Conservation (phyloP, 2,113 vertebrate genomes). For the Heterotilapia buettikoferi region DNA sequence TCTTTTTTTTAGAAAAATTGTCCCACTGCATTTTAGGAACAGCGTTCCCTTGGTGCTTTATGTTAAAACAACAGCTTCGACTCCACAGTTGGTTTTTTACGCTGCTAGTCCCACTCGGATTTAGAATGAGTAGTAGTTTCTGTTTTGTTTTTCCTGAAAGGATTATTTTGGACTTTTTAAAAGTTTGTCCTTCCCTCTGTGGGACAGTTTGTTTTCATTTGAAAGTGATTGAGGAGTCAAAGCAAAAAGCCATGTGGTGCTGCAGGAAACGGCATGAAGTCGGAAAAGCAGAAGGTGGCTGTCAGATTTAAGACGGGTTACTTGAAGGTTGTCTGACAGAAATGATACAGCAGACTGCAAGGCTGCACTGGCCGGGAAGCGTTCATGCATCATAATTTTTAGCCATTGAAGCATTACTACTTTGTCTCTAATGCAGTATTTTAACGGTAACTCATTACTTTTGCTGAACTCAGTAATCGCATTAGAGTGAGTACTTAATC, state of each 20-base stretch:
- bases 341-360: background rate
- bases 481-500: background rate
- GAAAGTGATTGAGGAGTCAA: background rate
- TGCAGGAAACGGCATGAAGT: background rate
- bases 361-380: background rate
- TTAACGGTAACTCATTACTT: background rate
- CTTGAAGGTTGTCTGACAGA: background rate
- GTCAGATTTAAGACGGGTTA: background rate
- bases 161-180: background rate
- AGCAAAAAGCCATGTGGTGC: background rate
- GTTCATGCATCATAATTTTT: background rate
- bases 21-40: slow-evolving; percentile 5
- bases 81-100: background rate
- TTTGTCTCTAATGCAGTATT: background rate
- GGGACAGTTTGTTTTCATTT: background rate
- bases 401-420: background rate
- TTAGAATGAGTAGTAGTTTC: background rate
- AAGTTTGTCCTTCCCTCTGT: background rate
- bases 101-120: background rate
- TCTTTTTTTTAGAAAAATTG: background rate
- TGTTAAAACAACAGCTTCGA: background rate
- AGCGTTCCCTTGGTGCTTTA: background rate
- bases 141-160: background rate
- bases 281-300: background rate
- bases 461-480: background rate